Conservation (phyloP, 1,140 invertebrate species). For the Carposina sasakii region DNA sequence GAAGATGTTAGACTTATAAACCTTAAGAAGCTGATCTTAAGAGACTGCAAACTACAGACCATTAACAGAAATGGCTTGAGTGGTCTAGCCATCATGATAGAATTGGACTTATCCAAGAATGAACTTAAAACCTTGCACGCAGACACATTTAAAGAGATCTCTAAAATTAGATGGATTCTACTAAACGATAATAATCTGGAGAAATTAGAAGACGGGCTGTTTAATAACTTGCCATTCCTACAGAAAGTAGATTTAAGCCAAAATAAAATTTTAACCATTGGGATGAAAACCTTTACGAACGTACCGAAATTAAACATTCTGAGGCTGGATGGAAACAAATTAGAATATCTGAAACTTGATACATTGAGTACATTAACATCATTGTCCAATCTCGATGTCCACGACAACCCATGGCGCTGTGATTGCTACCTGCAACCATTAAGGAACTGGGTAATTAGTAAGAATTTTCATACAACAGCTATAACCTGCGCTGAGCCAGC, state of each 20-base stretch:
- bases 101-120: conserved; percentile 89
- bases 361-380: conserved; percentile 75
- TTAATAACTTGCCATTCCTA: conserved; percentile 81
- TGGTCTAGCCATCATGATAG: conserved; percentile 84
- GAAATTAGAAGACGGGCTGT: conserved; percentile 81
- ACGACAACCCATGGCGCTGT: conserved; percentile 90
- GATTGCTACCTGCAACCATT: conserved; percentile 88
- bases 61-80: conserved; percentile 83
- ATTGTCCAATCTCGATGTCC: conserved; percentile 82
- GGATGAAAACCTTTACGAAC: conserved; percentile 80
- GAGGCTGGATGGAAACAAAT: conserved; percentile 80
- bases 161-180: conserved; percentile 79
- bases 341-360: conserved; percentile 76
- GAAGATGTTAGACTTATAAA: conserved; percentile 80
- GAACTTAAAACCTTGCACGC: conserved; percentile 78
- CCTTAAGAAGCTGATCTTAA: conserved; percentile 84
- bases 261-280: conserved; percentile 81
- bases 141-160: conserved; percentile 80
- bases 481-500: conserved; percentile 81
- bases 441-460: conserved; percentile 81
- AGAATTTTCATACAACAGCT: conserved; percentile 80
- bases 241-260: conserved; percentile 84
- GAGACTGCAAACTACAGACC: conserved; percentile 79
- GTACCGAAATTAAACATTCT: conserved; percentile 79
- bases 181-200: conserved; percentile 83